phyloP scores from a whole-genome alignment of 2,797 vertebrate genomes.

The Mus spretus region DNA sequence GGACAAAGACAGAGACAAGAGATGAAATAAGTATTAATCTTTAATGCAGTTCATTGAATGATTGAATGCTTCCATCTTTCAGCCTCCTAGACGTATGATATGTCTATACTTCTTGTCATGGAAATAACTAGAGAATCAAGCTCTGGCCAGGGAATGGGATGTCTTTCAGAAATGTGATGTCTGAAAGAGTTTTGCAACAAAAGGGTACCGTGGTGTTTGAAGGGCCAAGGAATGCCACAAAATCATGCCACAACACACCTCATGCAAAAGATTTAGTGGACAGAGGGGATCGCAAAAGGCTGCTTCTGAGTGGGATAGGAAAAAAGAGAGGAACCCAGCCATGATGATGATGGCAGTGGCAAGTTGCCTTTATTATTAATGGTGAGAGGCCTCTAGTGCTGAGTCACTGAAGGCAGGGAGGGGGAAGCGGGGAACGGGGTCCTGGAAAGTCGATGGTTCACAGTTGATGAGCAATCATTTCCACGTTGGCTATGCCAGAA shows the following conservation, averaged over 20 bases:
- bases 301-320: too few species aligned
- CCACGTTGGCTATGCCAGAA: background rate
- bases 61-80: background rate
- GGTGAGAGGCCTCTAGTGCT: background rate
- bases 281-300: background rate
- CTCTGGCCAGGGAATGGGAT: background rate
- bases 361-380: background rate
- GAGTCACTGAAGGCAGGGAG: background rate
- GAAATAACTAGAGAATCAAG: background rate
- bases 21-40: background rate
- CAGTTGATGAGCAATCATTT: background rate
- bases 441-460: background rate
- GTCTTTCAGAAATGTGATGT: background rate
- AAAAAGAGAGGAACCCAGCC: background rate
- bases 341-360: accelerated
- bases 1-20: too few species aligned
- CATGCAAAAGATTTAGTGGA: background rate
- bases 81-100: background rate
- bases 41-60: background rate
- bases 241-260: background rate
- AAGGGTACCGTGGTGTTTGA: background rate
- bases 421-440: background rate
- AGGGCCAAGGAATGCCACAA: background rate
- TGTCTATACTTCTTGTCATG: background rate
- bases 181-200: background rate